Evolutionary conservation across 2,888 invertebrate genomes (phyloP), one percentile per base, ranked within the genome.

Genomic region (Iselma pallidipennis): DNA sequence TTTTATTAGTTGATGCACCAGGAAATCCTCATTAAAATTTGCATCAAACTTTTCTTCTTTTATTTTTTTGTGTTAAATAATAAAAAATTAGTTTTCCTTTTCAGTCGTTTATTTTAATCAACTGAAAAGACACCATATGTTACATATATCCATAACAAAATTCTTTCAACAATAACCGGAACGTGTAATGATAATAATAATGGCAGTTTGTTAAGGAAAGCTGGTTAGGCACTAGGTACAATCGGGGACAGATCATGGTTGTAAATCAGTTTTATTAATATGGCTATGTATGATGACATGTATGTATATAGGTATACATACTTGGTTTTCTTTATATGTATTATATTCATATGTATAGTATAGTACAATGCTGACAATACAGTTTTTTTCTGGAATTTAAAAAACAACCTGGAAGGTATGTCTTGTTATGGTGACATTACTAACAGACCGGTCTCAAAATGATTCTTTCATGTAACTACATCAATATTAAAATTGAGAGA

Each of bases 21-120:
- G 59, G 59, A 59, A 59, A 59, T 59, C 59, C 59, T 59, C 29
- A 59, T 59, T 59, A 59, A 54, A 59, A 29, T 59, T 59, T 54
- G 59, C 59, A 59, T 31, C 33, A 29, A 45, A 29, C 14, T 21
- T 56, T 23, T 42, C 16, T 23, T 23, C 45, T 25, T 12, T 25
- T 42, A 10, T 25, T 25, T 26, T 26, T 21, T 42, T 12, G 2
- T 50, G 9, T 28, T 50, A 5, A 29, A 19, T 23, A 3, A 28
- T 10, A n/a, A 25, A 25, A 23, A 49, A 1, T 14, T 12, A 19
- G 42, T 14, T 37, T 6, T 37, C 16, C 42, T 3, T 2, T n/a
- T 14, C 16, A 37, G 42, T n/a, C 2, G 6, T 14, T 3, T 19
- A 51, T 31, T 19, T 28, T 28, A 31, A 29, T 31, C 31, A 29